Conservation (phyloP, 2,797 vertebrate genomes). For the Tolypeutes matacus region DNA sequence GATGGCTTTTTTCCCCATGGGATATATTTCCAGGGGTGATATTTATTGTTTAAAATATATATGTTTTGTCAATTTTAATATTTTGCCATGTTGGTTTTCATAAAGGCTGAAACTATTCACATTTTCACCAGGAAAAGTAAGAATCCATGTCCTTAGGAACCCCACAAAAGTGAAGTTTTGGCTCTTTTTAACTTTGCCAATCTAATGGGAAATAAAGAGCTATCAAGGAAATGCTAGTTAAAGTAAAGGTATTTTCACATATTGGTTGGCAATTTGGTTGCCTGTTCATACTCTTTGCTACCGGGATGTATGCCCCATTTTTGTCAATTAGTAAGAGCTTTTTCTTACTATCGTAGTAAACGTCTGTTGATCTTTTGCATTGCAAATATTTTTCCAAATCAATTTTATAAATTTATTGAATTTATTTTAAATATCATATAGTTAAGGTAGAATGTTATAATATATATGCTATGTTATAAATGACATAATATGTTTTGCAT, state of each 20-base stretch:
- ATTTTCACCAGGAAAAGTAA: neutral
- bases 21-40: neutral
- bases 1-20: neutral
- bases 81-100: neutral
- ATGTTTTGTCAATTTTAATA: neutral
- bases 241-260: neutral
- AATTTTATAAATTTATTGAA: neutral
- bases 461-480: neutral
- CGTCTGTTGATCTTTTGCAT: neutral
- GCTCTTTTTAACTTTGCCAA: neutral
- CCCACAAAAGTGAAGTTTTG: neutral
- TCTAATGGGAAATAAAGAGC: neutral
- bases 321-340: neutral
- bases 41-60: neutral
- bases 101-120: neutral
- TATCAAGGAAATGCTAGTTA: neutral
- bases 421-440: constrained; percentile 24
- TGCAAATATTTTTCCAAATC: constrained; percentile 23
- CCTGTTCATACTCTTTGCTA: neutral
- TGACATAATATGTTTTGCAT: neutral
- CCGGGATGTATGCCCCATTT: neutral
- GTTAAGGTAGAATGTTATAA: neutral
- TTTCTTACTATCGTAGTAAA: neutral
- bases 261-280: neutral
- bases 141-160: neutral